Percentiles rank a stretch among this genome's conserved stretches.
Evolutionary conservation across 1,140 invertebrate genomes (phyloP).

Genomic region (Drosophila simulans): DNA sequence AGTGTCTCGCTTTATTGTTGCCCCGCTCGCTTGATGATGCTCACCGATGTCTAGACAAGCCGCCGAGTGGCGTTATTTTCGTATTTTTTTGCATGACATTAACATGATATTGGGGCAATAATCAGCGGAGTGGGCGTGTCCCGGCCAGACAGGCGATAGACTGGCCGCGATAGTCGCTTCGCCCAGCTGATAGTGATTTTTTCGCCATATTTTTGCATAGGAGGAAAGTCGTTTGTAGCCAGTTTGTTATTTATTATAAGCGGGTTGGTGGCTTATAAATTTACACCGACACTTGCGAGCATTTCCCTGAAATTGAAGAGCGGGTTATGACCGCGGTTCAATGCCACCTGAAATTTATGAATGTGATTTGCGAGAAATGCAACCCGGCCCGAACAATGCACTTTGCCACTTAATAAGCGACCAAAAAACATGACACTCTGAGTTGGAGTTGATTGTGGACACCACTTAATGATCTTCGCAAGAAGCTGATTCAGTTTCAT

Average conservation of each 20-base stretch:
- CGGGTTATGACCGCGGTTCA: conserved; percentile 16
- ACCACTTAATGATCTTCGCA: conserved; percentile 29
- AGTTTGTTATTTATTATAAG: conserved; percentile 37
- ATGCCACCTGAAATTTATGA: conserved; percentile 52
- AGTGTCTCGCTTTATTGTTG: conserved; percentile 46
- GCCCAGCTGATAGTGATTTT: conserved; percentile 29
- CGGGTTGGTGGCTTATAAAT: conserved; percentile 43
- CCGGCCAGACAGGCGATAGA: conserved; percentile 56
- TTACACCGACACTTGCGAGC: conserved; percentile 45
- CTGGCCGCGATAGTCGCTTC: conserved; percentile 26
- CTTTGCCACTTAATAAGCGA: conserved; percentile 65
- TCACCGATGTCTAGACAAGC: conserved; percentile 46
- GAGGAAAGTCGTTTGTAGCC: conserved; percentile 32
- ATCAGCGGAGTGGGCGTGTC: conserved; percentile 50
- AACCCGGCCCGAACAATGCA: conserved; percentile 57
- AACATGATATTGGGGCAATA: conserved; percentile 50
- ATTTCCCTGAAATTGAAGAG: conserved; percentile 28
- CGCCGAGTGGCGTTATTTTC: conserved; percentile 15
- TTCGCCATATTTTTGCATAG: conserved; percentile 2
- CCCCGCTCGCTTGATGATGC: conserved; percentile 34
- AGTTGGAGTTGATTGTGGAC: conserved; percentile 22
- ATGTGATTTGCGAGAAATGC: conserved; percentile 30
- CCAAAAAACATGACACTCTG: conserved; percentile 24
- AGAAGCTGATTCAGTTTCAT: conserved; percentile 10
- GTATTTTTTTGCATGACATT: conserved; percentile 55